Conservation (phyloP, 2,113 vertebrate species). For the Neolamprologus tretocephalus region DNA sequence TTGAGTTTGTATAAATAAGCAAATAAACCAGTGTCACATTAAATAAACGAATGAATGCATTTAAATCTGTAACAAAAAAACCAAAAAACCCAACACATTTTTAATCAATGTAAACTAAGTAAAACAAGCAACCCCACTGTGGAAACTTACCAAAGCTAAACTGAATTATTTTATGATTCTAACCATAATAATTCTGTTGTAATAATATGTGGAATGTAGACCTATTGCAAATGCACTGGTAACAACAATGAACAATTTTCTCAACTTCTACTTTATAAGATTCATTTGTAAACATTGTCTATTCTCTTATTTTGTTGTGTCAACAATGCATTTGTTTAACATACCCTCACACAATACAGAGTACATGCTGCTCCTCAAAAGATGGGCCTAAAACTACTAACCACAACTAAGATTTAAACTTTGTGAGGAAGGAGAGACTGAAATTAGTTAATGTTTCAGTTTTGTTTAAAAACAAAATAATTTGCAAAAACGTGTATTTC, state of each 20-base stretch:
- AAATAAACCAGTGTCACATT: not conserved
- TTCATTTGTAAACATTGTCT: not conserved
- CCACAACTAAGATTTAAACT: not conserved
- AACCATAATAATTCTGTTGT: not conserved
- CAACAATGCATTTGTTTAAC: not conserved
- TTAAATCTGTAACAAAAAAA: not conserved
- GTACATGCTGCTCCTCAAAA: not conserved
- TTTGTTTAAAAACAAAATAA: not conserved
- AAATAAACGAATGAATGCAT: not conserved
- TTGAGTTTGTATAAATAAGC: not conserved
- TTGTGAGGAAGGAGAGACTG: not conserved
- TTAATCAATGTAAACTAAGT: not conserved
- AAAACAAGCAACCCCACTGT: not conserved
- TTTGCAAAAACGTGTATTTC: not conserved
- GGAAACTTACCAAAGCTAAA: not conserved
- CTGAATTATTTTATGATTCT: not conserved
- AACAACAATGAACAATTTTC: not conserved
- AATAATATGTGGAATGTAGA: not conserved
- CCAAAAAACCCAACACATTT: accelerated
- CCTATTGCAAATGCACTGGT: not conserved
- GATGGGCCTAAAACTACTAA: not conserved
- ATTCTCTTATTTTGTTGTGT: not conserved
- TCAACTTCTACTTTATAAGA: not conserved
- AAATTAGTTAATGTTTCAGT: not conserved
- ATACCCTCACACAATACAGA: not conserved